Conservation (phyloP, 2,113 vertebrate genomes). For the Scortum barcoo region DNA sequence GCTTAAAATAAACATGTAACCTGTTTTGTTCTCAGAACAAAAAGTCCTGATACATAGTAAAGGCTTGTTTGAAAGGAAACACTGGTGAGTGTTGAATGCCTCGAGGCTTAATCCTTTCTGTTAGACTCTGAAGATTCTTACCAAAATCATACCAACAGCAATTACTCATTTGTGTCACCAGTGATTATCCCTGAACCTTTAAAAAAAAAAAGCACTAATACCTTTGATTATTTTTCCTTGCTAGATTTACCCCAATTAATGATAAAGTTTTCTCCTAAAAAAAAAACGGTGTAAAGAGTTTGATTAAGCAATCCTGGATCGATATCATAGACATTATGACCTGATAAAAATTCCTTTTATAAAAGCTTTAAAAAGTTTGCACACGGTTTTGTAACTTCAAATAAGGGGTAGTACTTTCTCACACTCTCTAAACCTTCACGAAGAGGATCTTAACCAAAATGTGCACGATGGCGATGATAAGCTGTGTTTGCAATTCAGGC, state of each 20-base stretch:
- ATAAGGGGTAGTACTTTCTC: constrained; percentile 56
- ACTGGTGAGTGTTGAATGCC: constrained; percentile 42
- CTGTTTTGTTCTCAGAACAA: constrained; percentile 31
- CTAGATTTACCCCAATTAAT: not conserved
- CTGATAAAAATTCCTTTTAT: constrained; percentile 12
- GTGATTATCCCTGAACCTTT: too few species aligned
- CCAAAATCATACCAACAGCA: not conserved
- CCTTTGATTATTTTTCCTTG: not conserved
- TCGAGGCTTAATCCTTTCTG: constrained; percentile 74
- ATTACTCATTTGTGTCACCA: constrained; percentile 65
- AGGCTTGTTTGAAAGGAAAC: constrained; percentile 50
- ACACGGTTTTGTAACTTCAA: constrained; percentile 55
- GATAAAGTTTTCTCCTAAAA: not conserved
- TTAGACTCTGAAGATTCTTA: not conserved
- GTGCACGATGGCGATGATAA: constrained; percentile 63
- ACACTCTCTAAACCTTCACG: constrained; percentile 54
- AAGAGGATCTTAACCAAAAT: constrained; percentile 60
- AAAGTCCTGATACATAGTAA: constrained; percentile 17
- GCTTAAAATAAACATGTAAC: constrained; percentile 44
- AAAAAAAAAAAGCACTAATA: too few species aligned
- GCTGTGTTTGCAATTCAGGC: constrained; percentile 58
- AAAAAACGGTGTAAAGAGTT: not conserved
- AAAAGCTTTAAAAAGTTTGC: constrained; percentile 17
- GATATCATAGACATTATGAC: constrained; percentile 6
- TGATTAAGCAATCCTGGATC: not conserved